These are phyloP conservation scores for Epinephelus moara DNA, from an alignment of 2,113 vertebrate genomes.

Conservation along the genomic window DNA sequence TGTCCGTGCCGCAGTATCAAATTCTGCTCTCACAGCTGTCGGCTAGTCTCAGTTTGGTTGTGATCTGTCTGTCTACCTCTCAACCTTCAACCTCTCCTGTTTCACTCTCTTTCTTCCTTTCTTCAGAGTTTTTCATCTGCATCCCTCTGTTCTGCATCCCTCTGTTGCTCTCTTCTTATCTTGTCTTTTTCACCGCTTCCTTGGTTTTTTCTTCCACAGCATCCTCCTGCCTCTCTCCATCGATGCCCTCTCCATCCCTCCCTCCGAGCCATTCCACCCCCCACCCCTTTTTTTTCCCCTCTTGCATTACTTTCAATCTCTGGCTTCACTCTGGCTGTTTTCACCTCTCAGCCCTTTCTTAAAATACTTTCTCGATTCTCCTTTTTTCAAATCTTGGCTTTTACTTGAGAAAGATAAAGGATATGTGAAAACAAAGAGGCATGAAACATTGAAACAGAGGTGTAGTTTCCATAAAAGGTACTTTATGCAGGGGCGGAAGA, in stretches of 20 bases:
- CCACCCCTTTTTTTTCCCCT: not conserved
- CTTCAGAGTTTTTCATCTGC: constrained; percentile 51
- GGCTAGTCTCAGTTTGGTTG: constrained; percentile 73
- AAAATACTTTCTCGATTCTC: constrained; percentile 3
- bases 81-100: constrained; percentile 81
- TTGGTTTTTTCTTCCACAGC: constrained; percentile 17
- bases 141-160: constrained; percentile 41
- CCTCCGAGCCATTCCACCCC: constrained; percentile 35
- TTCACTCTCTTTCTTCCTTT: constrained; percentile 62
- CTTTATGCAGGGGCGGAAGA: no score
- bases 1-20: constrained; percentile 80
- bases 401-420: not conserved
- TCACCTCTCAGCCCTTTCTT: constrained; percentile 31
- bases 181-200: constrained; percentile 25
- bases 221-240: constrained; percentile 33
- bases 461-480: not conserved
- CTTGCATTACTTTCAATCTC: constrained; percentile 37
- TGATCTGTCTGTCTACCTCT: constrained; percentile 82
- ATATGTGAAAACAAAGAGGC: constrained; percentile 16
- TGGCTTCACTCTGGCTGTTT: constrained; percentile 36
- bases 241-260: constrained; percentile 41
- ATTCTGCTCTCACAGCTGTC: constrained; percentile 86
- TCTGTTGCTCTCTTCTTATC: constrained; percentile 35
- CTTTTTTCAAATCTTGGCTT: constrained; percentile 10
- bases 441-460: not conserved